phyloP scores from a whole-genome alignment of 2,888 invertebrate genomes.

The Meliscaeva auricollis region DNA sequence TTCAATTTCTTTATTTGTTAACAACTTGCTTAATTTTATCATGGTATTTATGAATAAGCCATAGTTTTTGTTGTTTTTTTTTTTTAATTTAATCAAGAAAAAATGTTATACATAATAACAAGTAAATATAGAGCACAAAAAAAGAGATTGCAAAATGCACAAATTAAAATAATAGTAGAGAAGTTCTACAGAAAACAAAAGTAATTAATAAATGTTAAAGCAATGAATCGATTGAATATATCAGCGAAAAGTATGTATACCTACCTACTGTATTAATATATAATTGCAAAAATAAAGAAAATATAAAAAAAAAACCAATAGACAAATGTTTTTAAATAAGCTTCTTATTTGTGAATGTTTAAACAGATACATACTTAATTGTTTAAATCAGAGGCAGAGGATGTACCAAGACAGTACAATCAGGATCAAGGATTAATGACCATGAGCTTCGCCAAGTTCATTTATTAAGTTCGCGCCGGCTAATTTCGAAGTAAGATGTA shows the following conservation, averaged over 20 bases:
- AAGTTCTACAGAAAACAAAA: not conserved
- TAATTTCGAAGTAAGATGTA: too few relatives aligned
- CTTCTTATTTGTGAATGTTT: too few relatives aligned
- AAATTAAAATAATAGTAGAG: conserved; percentile 21
- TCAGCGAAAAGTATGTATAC: conserved; percentile 9
- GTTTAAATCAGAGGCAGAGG: too few relatives aligned
- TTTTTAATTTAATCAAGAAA: not conserved
- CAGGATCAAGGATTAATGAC: too few relatives aligned
- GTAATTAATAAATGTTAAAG: conserved; percentile 25
- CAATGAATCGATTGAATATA: conserved; percentile 30
- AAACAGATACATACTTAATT: too few relatives aligned
- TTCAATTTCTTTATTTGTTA: too few relatives aligned
- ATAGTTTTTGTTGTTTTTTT: too few relatives aligned
- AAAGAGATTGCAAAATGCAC: conserved; percentile 32
- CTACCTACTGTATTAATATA: not conserved
- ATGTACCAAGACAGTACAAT: too few relatives aligned
- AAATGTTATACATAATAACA: not conserved
- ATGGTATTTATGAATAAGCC: too few relatives aligned
- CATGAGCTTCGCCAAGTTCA: too few relatives aligned
- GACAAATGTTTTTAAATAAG: not conserved
- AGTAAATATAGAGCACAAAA: conserved; percentile 24
- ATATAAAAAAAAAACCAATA: not conserved
- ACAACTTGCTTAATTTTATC: too few relatives aligned
- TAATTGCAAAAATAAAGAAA: conserved; percentile 15
- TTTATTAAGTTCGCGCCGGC: too few relatives aligned